Evolutionary conservation across 2,797 vertebrate genomes (phyloP), one percentile per base, ranked within the genome.

Genomic region (Octomys mimax): DNA sequence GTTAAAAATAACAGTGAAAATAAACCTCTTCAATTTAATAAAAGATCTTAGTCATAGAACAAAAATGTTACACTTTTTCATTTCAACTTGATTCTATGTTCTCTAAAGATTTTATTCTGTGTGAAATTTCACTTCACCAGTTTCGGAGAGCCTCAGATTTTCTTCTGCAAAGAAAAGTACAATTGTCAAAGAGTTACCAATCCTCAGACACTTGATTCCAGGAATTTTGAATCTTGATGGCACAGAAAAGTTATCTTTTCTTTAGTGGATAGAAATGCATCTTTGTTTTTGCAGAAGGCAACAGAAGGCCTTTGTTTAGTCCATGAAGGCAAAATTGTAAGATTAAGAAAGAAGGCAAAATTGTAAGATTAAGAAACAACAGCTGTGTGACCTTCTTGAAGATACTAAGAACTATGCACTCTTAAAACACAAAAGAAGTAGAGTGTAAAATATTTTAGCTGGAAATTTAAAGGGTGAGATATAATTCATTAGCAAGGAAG

Each of bases 341-440:
- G 42, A 95, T 97, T 95, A 97, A 92, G 87, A 96, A 97, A 91
- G 71, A 93, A 92, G 94, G 89, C 52, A 87, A 89, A 96, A 94
- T 91, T 97, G 91, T 95, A 87, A 22, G 42, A 95, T 97, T 95
- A 97, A 91, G 83, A 96, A 97, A 91, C 33, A 95, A 78, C 64
- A 73, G 36, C 71, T 89, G 2, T 92, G 61, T 87, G n/a, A 85
- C 81, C 61, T 94, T 81, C 89, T 97, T 78, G 81, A 95, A 92
- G 89, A 95, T 49, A 62, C 66, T 90, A 81, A 96, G 84, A 93
- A 93, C 89, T 96, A 84, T 33, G 11, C 18, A 59, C 33, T 70
- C 54, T 97, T 97, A 94, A 96, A 94, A 96, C 70, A 94, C 96
- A 70, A 97, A 97, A 96, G 87, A 95, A 80, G 39, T 57, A 87